These are phyloP conservation scores for Eupithecia exiguata DNA, from an alignment of 2,888 invertebrate genomes.

Conservation along the genomic window DNA sequence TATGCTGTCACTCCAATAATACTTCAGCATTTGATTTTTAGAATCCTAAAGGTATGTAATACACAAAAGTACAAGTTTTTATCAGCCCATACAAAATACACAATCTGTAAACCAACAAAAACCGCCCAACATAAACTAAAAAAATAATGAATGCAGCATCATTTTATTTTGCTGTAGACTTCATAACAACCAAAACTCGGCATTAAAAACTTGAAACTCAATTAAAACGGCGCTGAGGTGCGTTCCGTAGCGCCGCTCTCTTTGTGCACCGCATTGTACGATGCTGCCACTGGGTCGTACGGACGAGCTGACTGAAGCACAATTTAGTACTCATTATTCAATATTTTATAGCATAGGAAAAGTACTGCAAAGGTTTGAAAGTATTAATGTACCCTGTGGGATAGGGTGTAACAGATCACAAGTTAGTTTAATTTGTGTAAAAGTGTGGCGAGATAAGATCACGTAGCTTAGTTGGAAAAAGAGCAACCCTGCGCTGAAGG, in stretches of 20 bases:
- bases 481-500: too few species aligned
- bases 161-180: constrained; percentile 25
- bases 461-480: too few species aligned
- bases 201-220: constrained; percentile 53
- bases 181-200: constrained; percentile 43
- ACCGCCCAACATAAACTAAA: constrained; percentile 5
- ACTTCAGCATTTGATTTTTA: too few species aligned
- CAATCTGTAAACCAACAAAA: constrained; percentile 1
- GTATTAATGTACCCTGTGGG: neutral
- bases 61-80: too few species aligned
- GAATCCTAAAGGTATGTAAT: too few species aligned
- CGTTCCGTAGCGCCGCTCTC: constrained; percentile 53
- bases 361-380: neutral
- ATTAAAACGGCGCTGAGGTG: constrained; percentile 58
- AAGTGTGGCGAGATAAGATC: too few species aligned
- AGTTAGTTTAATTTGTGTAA: too few species aligned
- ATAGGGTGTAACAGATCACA: neutral
- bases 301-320: constrained; percentile 22
- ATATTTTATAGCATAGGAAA: neutral
- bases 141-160: constrained; percentile 24
- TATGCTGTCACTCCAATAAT: too few species aligned
- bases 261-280: constrained; percentile 32
- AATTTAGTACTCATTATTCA: neutral
- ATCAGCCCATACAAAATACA: neutral
- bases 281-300: constrained; percentile 23